These are phyloP conservation scores for Musca domestica DNA, from an alignment of 1,140 invertebrate genomes.

Conservation along the genomic window DNA sequence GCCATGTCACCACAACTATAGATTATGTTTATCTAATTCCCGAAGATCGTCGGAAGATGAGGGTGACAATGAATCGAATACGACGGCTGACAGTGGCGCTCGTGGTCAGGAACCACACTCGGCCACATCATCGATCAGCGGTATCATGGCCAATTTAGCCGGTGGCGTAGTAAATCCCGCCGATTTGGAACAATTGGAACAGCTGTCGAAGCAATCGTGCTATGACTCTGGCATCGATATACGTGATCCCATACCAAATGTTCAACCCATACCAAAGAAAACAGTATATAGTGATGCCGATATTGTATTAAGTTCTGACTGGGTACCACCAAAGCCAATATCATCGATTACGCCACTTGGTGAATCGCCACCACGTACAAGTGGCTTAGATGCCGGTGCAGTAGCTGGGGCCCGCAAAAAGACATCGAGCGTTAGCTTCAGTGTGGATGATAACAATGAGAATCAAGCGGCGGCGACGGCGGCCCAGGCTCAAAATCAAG, in stretches of 20 bases:
- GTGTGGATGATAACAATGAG: slow-evolving; percentile 62
- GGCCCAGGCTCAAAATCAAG: slow-evolving; percentile 57
- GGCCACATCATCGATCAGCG: slow-evolving; percentile 40
- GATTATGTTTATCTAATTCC: slow-evolving; percentile 50
- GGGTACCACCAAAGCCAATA: slow-evolving; percentile 77
- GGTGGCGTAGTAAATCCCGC: slow-evolving; percentile 31
- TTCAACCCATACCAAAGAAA: slow-evolving; percentile 55
- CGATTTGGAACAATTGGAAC: slow-evolving; percentile 47
- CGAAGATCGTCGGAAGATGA: slow-evolving; percentile 54
- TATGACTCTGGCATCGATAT: slow-evolving; percentile 89
- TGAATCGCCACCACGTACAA: slow-evolving; percentile 54
- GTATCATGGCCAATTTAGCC: slow-evolving; percentile 23
- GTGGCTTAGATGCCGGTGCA: slow-evolving; percentile 41
- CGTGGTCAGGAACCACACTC: slow-evolving; percentile 45
- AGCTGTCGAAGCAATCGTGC: slow-evolving; percentile 68
- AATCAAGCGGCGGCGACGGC: slow-evolving; percentile 31
- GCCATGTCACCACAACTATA: slow-evolving; percentile 22
- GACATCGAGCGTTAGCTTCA: slow-evolving; percentile 72
- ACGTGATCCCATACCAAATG: slow-evolving; percentile 65
- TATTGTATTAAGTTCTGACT: slow-evolving; percentile 77
- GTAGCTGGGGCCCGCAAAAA: slow-evolving; percentile 59
- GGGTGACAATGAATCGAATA: slow-evolving; percentile 51
- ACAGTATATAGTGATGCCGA: slow-evolving; percentile 78
- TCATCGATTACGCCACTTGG: slow-evolving; percentile 61
- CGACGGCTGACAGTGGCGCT: slow-evolving; percentile 47